A percentile compares a stretch with the other conserved stretches of the same genome.
Evolutionary conservation across 2,113 vertebrate genomes (phyloP).

Genomic region (Entomyzon cyanotis): DNA sequence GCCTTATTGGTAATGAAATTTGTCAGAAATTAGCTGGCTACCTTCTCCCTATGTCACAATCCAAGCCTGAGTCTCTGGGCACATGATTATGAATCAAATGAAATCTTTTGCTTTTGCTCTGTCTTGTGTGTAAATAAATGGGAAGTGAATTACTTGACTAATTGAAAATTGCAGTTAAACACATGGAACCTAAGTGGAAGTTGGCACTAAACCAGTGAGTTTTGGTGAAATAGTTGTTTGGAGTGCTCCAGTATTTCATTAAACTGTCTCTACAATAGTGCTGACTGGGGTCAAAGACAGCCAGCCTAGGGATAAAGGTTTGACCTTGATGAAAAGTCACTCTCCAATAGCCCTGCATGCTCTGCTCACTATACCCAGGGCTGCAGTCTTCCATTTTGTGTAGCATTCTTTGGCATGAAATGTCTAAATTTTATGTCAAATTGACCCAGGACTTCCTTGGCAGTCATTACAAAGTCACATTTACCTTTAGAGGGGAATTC

Average conservation of each 20-base stretch:
- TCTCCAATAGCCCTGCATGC: not conserved
- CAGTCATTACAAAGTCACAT: not conserved
- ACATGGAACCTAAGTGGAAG: not conserved
- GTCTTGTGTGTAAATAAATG: not conserved
- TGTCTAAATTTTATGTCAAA: not conserved
- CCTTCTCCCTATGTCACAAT: not conserved
- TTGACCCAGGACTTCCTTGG: not conserved
- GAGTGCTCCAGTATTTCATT: not conserved
- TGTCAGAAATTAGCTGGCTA: not conserved
- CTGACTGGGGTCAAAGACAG: not conserved
- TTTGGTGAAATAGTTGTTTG: not conserved
- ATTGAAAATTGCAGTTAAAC: not conserved
- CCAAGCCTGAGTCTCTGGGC: not conserved
- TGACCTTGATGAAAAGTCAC: not conserved
- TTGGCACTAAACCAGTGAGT: not conserved
- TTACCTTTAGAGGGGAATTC: not conserved
- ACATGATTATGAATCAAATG: not conserved
- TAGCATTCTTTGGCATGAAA: not conserved
- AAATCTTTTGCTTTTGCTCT: not conserved
- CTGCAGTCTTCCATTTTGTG: rapidly evolving
- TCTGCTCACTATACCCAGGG: not conserved
- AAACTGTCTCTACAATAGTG: not conserved
- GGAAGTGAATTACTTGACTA: not conserved
- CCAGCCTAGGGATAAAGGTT: not conserved
- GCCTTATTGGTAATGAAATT: not conserved